Conservation (phyloP, 1,140 invertebrate genomes). For the Microplitis mediator region DNA sequence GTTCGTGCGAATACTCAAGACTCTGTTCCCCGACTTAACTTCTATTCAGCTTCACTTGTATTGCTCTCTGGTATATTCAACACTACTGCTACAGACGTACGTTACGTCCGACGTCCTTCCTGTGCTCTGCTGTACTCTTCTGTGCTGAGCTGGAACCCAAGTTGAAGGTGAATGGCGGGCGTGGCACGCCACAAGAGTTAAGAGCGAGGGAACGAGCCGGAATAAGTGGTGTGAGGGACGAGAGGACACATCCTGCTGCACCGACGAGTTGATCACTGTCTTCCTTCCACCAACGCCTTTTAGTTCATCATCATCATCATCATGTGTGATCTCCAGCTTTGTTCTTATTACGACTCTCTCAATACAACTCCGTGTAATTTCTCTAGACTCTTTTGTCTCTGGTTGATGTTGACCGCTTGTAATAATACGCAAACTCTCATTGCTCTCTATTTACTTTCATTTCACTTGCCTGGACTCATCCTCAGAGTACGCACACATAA, state of each 20-base stretch:
- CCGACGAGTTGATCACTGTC: conserved; percentile 44
- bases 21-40: too few species aligned
- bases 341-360: not conserved
- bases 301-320: conserved; percentile 16
- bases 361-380: too few species aligned
- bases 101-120: conserved; percentile 2
- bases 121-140: not conserved
- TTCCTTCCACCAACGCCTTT: conserved; percentile 42
- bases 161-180: conserved; percentile 59
- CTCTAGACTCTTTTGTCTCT: too few species aligned
- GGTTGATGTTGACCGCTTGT: too few species aligned
- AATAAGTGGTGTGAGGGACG: conserved; percentile 33
- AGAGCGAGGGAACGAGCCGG: too few species aligned
- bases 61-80: too few species aligned
- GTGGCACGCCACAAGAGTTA: conserved; percentile 37
- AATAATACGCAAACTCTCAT: too few species aligned
- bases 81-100: conserved; percentile 18
- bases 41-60: too few species aligned
- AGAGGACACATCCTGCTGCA: conserved; percentile 50
- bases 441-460: too few species aligned
- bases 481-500: too few species aligned
- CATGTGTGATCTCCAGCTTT: not conserved
- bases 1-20: conserved; percentile 15
- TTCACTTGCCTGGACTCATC: too few species aligned
- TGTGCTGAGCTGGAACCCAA: conserved; percentile 31